Evolutionary conservation across 1,140 invertebrate genomes (phyloP), one percentile per base, ranked within the genome.

Genomic region (Vollenhovia emeryi): DNA sequence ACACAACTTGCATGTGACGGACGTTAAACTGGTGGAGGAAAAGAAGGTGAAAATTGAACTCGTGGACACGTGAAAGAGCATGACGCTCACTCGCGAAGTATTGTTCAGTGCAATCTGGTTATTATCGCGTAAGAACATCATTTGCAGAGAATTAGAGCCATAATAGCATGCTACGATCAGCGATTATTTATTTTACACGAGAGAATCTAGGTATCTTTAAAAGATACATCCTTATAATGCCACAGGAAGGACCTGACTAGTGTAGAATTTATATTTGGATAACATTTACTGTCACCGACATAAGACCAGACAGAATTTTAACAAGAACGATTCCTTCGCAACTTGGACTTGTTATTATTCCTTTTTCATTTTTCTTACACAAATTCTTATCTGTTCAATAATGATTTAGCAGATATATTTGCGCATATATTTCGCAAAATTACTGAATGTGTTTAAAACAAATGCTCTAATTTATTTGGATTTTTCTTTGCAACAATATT

Each of bases 1-100:
- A 88, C 96, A 97, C 90, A 96, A 97, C 93, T 92, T 97, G 55
- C 97, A 97, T 89, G 97, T 97, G 13, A 96, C 96, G 83, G 97
- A 97, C 80, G 96, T 97, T 6, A 97, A 97, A 90, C 90, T 97
- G 75, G 97, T 97, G 1, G 97, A 96, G 52, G 93, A 94, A 33
- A 94, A 94, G 24, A 93, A 90, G 69, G 52, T 86, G 2, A 90
- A 91, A 73, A 43, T 18, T 2, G 85, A 89, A 57, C 40, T 64
- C n/a, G 88, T 86, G 52, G 79, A 69, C 43, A 86, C 86, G 76
- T 91, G 84, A 92, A 80, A 95, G 24, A 75, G 36, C 48, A 40
- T 64, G 18, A 0, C 55, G 40, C 11, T 66, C 52, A 80, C 6
- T 8, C 45, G 21, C 21, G 15, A 55, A 75, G 43, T 71, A 66